Conservation (phyloP, 2,797 vertebrate species). For the Lepus townsendii region DNA sequence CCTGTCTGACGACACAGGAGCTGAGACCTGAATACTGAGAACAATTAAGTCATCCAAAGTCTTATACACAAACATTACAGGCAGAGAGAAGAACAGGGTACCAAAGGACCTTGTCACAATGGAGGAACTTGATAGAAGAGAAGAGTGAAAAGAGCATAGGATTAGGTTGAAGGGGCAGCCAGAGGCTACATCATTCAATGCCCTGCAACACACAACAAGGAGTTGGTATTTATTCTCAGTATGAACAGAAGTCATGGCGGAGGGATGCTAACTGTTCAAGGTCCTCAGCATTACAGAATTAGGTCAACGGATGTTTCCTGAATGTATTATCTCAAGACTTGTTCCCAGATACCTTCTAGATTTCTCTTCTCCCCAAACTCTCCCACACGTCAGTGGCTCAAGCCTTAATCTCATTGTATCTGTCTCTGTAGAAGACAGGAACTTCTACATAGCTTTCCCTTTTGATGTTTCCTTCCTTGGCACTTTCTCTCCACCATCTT, state of each 20-base stretch:
- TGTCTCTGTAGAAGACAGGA: neutral
- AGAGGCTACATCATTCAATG: neutral
- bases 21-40: slow-evolving; percentile 24
- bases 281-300: slow-evolving; percentile 54
- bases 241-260: neutral
- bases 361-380: neutral
- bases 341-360: neutral
- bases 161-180: neutral
- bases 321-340: slow-evolving; percentile 1
- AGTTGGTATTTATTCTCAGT: slow-evolving; percentile 36
- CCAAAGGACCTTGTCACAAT: neutral
- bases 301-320: neutral
- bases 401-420: neutral
- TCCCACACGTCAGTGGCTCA: neutral
- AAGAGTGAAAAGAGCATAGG: neutral
- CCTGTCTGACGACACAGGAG: neutral
- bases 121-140: neutral
- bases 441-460: neutral
- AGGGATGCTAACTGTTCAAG: slow-evolving; percentile 22
- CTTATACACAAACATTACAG: neutral
- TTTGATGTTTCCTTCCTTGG: neutral
- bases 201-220: neutral
- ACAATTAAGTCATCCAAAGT: neutral
- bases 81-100: neutral
- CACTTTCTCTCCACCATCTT: neutral